These are phyloP conservation scores for Chrysopa pallens DNA, from an alignment of 1,140 invertebrate genomes.

Conservation along the genomic window DNA sequence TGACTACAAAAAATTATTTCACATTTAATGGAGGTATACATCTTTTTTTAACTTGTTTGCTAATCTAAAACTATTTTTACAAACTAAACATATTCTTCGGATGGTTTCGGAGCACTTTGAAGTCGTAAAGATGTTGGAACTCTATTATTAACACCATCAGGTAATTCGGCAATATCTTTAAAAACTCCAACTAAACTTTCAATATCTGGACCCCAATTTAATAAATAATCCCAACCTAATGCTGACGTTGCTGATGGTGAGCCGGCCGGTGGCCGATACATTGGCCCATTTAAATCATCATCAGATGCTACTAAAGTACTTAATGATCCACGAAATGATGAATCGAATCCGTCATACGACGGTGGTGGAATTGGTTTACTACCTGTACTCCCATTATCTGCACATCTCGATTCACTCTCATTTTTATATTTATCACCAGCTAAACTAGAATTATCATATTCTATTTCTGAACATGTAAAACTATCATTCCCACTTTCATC, in stretches of 20 bases:
- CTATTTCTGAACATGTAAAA: constrained; percentile 95
- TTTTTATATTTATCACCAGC: constrained; percentile 69
- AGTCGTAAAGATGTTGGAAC: constrained; percentile 41
- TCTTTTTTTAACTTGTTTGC: no score
- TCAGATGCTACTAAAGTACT: constrained; percentile 85
- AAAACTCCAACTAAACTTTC: constrained; percentile 89
- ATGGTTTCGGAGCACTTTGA: constrained; percentile 51
- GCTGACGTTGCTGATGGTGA: constrained; percentile 47
- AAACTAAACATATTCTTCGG: constrained; percentile 56
- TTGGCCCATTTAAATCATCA: constrained; percentile 58
- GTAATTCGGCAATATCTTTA: constrained; percentile 87
- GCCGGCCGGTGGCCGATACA: constrained; percentile 59
- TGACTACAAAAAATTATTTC: no score
- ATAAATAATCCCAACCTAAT: constrained; percentile 80
- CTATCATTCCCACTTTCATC: constrained; percentile 93
- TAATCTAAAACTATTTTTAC: no score
- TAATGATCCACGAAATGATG: constrained; percentile 79
- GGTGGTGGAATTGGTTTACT: constrained; percentile 47
- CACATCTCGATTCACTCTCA: constrained; percentile 37
- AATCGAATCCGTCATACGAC: constrained; percentile 83
- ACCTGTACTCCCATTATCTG: constrained; percentile 27
- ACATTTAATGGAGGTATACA: no score
- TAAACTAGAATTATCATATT: constrained; percentile 80
- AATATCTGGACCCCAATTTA: constrained; percentile 93
- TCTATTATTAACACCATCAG: constrained; percentile 52